Conservation (phyloP, 1,140 invertebrate genomes). For the Drosophila nebulosa region DNA sequence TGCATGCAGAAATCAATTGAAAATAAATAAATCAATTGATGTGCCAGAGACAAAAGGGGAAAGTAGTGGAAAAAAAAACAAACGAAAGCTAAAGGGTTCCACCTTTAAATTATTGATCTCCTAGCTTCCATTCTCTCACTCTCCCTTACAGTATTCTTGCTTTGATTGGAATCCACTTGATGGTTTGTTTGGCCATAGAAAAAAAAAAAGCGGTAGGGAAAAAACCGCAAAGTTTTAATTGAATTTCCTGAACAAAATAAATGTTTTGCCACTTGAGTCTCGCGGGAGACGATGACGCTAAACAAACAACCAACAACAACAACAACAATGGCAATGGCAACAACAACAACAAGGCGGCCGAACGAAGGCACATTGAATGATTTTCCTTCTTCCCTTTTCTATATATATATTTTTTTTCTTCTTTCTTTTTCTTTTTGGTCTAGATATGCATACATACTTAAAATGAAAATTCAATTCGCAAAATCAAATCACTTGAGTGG, state of each 20-base stretch:
- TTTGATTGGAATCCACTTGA: slow-evolving; percentile 76
- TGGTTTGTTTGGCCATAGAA: slow-evolving; percentile 36
- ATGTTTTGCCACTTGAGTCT: slow-evolving; percentile 77
- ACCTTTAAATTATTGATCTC: slow-evolving; percentile 42
- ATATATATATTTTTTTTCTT: not conserved
- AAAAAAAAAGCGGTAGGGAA: not conserved
- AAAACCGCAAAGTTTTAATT: slow-evolving; percentile 77
- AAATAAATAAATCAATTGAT: not conserved
- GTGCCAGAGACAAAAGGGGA: not conserved
- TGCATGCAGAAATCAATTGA: not conserved
- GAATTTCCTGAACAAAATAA: slow-evolving; percentile 75
- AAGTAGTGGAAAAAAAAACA: not conserved
- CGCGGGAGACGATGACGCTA: slow-evolving; percentile 74
- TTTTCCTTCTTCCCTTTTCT: not conserved
- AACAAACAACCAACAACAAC: slow-evolving; percentile 54
- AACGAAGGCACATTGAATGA: slow-evolving; percentile 41
- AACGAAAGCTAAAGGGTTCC: not conserved
- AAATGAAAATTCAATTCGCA: slow-evolving; percentile 71
- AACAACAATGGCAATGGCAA: slow-evolving; percentile 5
- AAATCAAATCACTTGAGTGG: slow-evolving; percentile 78
- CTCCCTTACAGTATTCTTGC: slow-evolving; percentile 37
- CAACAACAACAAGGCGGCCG: slow-evolving; percentile 30
- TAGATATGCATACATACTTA: slow-evolving; percentile 70
- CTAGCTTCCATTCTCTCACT: not conserved
- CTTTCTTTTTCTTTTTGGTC: slow-evolving; percentile 14